Percentiles rank a stretch among this genome's conserved stretches.
These are phyloP conservation scores for Euproctis similis DNA, from an alignment of 2,888 invertebrate species.

Conservation along the genomic window DNA sequence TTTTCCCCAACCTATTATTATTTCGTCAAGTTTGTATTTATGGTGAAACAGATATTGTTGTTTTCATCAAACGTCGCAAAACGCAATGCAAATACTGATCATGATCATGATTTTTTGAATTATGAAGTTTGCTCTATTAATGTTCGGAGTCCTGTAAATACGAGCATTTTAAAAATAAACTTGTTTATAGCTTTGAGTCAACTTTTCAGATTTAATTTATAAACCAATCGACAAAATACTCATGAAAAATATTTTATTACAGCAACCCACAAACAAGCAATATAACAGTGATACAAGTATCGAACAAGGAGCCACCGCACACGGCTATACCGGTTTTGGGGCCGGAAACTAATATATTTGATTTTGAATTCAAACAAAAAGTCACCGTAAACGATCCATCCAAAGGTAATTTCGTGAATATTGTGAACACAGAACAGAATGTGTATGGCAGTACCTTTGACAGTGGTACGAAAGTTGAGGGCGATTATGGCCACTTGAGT, in stretches of 20 bases:
- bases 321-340: conserved; percentile 60
- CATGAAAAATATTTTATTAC: conserved; percentile 13
- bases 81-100: too few relatives aligned
- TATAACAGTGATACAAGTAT: conserved; percentile 78
- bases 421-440: conserved; percentile 57
- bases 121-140: too few relatives aligned
- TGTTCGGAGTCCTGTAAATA: too few relatives aligned
- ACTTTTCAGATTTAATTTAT: background rate
- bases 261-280: conserved; percentile 56
- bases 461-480: conserved; percentile 22
- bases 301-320: conserved; percentile 64
- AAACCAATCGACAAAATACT: background rate
- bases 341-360: conserved; percentile 45
- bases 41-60: too few relatives aligned
- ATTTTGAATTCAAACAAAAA: conserved; percentile 48
- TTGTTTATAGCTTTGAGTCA: too few relatives aligned
- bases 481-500: conserved; percentile 62
- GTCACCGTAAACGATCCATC: conserved; percentile 23
- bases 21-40: too few relatives aligned
- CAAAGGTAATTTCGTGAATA: conserved; percentile 46
- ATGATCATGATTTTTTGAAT: too few relatives aligned
- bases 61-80: too few relatives aligned
- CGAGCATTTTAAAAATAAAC: too few relatives aligned
- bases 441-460: conserved; percentile 53
- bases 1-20: too few relatives aligned